phyloP scores from a whole-genome alignment of 2,113 vertebrate species.

The Chloroceryle aenea region DNA sequence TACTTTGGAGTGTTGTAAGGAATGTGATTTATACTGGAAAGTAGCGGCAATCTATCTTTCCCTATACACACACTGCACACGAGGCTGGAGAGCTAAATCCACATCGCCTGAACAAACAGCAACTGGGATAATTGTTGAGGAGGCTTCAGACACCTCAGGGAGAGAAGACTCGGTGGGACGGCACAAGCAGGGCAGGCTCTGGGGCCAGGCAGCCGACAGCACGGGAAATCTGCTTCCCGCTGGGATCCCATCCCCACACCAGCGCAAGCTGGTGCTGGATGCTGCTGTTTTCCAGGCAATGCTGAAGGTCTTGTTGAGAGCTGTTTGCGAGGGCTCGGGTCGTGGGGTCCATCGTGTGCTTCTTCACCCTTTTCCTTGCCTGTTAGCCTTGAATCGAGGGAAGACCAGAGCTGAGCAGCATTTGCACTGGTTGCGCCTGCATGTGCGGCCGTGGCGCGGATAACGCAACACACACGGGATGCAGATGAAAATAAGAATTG shows the following conservation, averaged over 20 bases:
- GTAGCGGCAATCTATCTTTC: conserved; percentile 26
- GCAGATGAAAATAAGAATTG: conserved; percentile 34
- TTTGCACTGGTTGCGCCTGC: background rate
- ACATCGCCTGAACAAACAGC: conserved; percentile 35
- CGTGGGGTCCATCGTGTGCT: accelerated
- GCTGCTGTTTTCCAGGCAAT: accelerated
- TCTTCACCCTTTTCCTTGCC: background rate
- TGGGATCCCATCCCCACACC: background rate
- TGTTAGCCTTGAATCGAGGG: accelerated
- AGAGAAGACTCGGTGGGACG: background rate
- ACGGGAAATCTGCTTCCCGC: background rate
- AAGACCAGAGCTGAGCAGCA: background rate
- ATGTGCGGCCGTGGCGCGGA: accelerated
- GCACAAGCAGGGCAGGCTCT: accelerated
- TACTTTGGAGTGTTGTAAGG: conserved; percentile 44
- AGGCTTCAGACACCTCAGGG: background rate
- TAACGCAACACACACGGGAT: background rate
- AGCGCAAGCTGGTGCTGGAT: background rate
- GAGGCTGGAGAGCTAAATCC: conserved; percentile 53
- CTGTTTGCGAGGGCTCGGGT: background rate
- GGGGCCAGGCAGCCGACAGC: accelerated
- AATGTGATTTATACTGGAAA: conserved; percentile 43
- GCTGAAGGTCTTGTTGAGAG: background rate
- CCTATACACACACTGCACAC: background rate
- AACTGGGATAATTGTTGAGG: conserved; percentile 10